Conservation (phyloP, 2,888 invertebrate species). For the Agriopis marginaria region DNA sequence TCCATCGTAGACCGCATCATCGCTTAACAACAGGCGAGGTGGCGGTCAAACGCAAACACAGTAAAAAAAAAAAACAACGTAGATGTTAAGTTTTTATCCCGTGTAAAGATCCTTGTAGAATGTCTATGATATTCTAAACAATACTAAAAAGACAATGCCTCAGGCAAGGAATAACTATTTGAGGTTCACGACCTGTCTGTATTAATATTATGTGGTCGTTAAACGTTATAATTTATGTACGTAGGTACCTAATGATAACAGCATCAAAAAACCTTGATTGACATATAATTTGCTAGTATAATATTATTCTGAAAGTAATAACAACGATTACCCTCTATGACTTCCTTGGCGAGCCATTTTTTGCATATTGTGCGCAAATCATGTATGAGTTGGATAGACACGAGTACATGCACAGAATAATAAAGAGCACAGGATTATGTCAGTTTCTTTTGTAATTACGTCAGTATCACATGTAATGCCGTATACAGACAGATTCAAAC, state of each 20-base stretch:
- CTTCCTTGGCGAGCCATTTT: slow-evolving; percentile 19
- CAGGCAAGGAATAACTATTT: neutral
- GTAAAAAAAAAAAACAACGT: too few species aligned
- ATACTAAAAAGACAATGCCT: neutral
- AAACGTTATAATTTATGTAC: slow-evolving; percentile 5
- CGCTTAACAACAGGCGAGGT: too few species aligned
- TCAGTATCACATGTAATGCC: neutral
- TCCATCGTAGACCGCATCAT: too few species aligned
- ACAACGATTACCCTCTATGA: slow-evolving; percentile 19
- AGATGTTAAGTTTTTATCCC: too few species aligned
- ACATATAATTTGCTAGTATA: slow-evolving; percentile 18
- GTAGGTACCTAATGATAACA: neutral
- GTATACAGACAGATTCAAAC: too few species aligned
- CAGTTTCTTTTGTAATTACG: slow-evolving; percentile 5
- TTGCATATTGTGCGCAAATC: slow-evolving; percentile 12
- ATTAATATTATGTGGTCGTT: neutral
- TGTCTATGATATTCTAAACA: neutral
- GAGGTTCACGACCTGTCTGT: neutral
- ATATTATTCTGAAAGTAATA: slow-evolving; percentile 18
- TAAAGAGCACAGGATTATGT: neutral
- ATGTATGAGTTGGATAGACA: neutral
- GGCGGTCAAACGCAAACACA: too few species aligned
- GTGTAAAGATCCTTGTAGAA: too few species aligned
- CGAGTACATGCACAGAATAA: neutral
- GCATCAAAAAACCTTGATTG: slow-evolving; percentile 26